A percentile compares a stretch with the other conserved stretches of the same genome.
Evolutionary conservation across 2,113 vertebrate genomes (phyloP).

Genomic region (Motacilla alba): DNA sequence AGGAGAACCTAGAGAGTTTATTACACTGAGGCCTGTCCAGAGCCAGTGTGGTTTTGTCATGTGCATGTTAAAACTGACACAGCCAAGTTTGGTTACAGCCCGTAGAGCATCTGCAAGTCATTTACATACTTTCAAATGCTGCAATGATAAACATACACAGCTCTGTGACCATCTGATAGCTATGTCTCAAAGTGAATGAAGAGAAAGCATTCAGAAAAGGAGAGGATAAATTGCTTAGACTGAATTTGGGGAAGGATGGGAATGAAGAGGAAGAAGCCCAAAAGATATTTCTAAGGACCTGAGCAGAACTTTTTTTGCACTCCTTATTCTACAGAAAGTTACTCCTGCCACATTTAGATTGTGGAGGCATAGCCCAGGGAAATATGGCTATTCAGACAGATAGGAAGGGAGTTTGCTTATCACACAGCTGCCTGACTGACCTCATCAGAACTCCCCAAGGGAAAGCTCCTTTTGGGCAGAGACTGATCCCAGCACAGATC

Average conservation of each 20-base stretch:
- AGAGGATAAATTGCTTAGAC: not conserved
- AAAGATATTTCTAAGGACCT: not conserved
- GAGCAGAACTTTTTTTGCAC: not conserved
- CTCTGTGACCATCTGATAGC: not conserved
- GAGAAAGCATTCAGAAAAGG: not conserved
- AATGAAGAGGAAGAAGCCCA: not conserved
- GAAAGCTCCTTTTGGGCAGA: not conserved
- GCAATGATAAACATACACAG: conserved; percentile 19
- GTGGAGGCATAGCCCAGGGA: not conserved
- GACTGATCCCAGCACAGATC: not conserved
- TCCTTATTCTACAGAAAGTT: not conserved
- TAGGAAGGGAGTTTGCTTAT: not conserved
- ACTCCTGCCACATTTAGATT: not conserved
- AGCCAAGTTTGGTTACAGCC: conserved; percentile 35
- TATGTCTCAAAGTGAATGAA: conserved; percentile 26
- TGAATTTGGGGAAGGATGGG: not conserved
- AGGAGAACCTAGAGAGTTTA: conserved; percentile 20
- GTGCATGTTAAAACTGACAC: conserved; percentile 30
- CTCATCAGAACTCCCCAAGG: not conserved
- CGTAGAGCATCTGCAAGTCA: conserved; percentile 46
- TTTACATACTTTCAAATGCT: conserved; percentile 40
- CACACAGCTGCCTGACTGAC: not conserved
- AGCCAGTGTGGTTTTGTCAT: conserved; percentile 18
- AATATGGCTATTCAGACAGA: not conserved
- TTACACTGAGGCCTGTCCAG: not conserved